These are phyloP conservation scores for Cheilosia variabilis DNA, from an alignment of 2,888 invertebrate species.

Conservation along the genomic window DNA sequence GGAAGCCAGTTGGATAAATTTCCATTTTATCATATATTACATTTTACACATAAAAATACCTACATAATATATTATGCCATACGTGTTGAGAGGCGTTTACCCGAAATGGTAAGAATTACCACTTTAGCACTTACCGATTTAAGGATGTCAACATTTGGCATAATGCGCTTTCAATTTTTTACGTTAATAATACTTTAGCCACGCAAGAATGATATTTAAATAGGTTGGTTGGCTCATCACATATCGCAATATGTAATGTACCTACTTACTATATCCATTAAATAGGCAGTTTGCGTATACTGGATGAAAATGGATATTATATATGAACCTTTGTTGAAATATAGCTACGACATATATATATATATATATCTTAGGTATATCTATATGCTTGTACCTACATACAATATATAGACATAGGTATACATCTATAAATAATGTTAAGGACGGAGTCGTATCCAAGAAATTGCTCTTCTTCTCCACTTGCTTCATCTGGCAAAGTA, in stretches of 20 bases:
- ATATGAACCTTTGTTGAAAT: not conserved
- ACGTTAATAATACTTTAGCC: not conserved
- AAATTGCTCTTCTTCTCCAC: constrained; percentile 57
- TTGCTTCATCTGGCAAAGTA: constrained; percentile 71
- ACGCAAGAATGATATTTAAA: constrained; percentile 1
- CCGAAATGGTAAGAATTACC: not conserved
- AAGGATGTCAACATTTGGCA: not conserved
- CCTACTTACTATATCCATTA: not conserved
- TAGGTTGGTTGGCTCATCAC: constrained; percentile 1
- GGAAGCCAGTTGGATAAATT: no score
- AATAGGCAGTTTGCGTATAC: constrained; percentile 12
- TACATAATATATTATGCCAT: no score
- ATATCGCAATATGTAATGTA: not conserved
- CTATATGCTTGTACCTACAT: not conserved
- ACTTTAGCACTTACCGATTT: not conserved
- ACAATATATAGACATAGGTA: not conserved
- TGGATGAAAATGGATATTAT: not conserved
- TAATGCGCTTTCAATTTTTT: not conserved
- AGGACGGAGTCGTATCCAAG: constrained; percentile 60
- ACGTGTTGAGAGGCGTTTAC: no score
- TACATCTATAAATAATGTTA: constrained; percentile 28
- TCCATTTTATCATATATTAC: no score
- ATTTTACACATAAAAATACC: no score
- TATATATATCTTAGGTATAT: not conserved
- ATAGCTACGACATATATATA: constrained; percentile 27